Evolutionary conservation across 2,888 invertebrate genomes (phyloP).

Genomic region (Scaptomyza reducta): DNA sequence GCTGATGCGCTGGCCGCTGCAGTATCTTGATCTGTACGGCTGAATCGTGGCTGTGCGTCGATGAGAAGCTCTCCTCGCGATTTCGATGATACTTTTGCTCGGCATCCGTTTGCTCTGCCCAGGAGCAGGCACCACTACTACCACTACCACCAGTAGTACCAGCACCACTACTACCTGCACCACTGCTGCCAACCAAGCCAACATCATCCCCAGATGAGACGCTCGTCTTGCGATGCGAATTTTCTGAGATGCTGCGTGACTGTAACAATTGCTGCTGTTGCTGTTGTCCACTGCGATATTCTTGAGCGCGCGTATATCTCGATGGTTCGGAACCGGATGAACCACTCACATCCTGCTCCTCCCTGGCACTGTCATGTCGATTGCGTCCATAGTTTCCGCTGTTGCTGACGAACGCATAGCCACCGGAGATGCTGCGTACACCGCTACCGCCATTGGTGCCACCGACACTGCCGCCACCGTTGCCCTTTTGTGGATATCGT

Average conservation of each 20-base stretch:
- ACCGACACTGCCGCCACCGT: constrained; percentile 20
- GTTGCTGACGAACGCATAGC: constrained; percentile 49
- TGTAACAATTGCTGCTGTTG: constrained; percentile 72
- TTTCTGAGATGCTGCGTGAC: constrained; percentile 84
- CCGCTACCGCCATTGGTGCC: constrained; percentile 41
- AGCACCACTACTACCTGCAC: constrained; percentile 19
- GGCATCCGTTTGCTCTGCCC: constrained; percentile 85
- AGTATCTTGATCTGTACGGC: constrained; percentile 83
- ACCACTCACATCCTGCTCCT: constrained; percentile 50
- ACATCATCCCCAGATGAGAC: constrained; percentile 82
- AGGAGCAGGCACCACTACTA: constrained; percentile 78
- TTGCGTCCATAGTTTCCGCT: constrained; percentile 53
- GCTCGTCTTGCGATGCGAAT: constrained; percentile 84
- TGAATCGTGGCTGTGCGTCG: constrained; percentile 82
- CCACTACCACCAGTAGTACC: constrained; percentile 12
- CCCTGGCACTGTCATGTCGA: constrained; percentile 64
- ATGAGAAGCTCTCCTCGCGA: constrained; percentile 83
- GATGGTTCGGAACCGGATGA: constrained; percentile 34
- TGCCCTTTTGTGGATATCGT: constrained; percentile 74
- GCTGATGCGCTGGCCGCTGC: constrained; percentile 79
- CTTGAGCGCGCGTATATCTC: constrained; percentile 57
- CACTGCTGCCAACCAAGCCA: constrained; percentile 25
- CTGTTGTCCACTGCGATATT: constrained; percentile 51
- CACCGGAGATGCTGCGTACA: constrained; percentile 59
- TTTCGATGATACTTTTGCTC: constrained; percentile 80